Conservation (phyloP, 2,888 invertebrate species). For the Lasius platythorax region DNA sequence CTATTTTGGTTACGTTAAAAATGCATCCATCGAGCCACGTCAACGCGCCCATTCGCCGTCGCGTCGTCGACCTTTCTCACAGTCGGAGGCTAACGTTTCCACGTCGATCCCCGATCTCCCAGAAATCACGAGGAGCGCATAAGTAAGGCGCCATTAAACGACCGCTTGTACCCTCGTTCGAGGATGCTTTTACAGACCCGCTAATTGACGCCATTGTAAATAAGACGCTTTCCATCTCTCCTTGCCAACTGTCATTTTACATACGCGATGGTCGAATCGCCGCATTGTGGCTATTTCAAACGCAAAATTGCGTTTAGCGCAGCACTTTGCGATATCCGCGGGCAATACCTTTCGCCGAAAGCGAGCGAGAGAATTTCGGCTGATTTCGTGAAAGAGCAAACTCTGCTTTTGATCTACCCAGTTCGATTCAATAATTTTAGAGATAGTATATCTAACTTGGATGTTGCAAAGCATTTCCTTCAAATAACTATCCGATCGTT, state of each 20-base stretch:
- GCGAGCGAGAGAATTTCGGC: slow-evolving; percentile 6
- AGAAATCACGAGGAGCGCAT: slow-evolving; percentile 24
- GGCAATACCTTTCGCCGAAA: slow-evolving; percentile 3
- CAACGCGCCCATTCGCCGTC: slow-evolving; percentile 78
- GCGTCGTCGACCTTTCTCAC: slow-evolving; percentile 72
- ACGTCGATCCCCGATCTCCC: slow-evolving; percentile 36
- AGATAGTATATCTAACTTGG: background rate
- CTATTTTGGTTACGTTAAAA: slow-evolving; percentile 85
- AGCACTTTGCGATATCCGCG: slow-evolving; percentile 6
- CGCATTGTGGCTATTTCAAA: slow-evolving; percentile 26
- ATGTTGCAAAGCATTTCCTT: background rate
- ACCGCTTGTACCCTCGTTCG: slow-evolving; percentile 18
- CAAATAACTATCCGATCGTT: background rate
- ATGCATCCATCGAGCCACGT: slow-evolving; percentile 83
- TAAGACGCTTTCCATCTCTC: slow-evolving; percentile 30
- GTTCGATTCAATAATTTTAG: slow-evolving; percentile 18
- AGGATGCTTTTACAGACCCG: slow-evolving; percentile 18
- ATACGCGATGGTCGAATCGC: background rate
- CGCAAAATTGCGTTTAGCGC: slow-evolving; percentile 20
- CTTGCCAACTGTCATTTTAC: slow-evolving; percentile 26
- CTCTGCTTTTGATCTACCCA: background rate
- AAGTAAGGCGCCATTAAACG: slow-evolving; percentile 34
- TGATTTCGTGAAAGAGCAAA: background rate
- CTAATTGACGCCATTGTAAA: slow-evolving; percentile 47
- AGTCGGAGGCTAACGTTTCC: slow-evolving; percentile 47